Evolutionary conservation across 2,113 vertebrate genomes (phyloP).

Genomic region (Petrocephalus zakoni): DNA sequence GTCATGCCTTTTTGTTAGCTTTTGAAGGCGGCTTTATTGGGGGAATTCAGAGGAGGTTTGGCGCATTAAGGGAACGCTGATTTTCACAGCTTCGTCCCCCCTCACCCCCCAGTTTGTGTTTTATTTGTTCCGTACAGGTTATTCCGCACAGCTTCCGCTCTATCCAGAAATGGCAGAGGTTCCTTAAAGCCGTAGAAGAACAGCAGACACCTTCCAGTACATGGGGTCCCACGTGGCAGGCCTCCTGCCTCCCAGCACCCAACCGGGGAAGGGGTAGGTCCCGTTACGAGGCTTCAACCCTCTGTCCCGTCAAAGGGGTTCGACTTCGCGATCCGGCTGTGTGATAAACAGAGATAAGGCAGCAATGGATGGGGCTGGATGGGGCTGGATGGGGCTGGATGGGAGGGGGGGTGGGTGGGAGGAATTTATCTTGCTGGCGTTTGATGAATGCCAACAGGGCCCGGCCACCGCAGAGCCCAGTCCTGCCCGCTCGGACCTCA

Average conservation of each 20-base stretch:
- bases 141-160: background rate
- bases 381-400: background rate
- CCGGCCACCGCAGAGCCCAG: background rate
- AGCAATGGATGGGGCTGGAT: background rate
- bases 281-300: background rate
- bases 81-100: background rate
- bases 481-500: background rate
- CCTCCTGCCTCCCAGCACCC: background rate
- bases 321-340: background rate
- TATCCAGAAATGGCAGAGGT: background rate
- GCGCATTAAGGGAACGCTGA: background rate
- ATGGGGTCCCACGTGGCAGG: background rate
- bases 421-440: constrained; percentile 8
- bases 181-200: no score
- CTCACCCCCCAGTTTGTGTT: background rate
- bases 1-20: background rate
- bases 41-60: background rate
- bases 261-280: background rate
- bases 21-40: constrained; percentile 3
- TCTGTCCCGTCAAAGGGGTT: background rate
- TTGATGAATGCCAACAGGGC: constrained; percentile 4
- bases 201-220: background rate
- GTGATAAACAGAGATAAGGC: background rate
- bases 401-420: background rate
- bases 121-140: background rate